Base-by-base conservation (phyloP, 2,797 vertebrate genomes). In the Hozukius guyotensis region DNA sequence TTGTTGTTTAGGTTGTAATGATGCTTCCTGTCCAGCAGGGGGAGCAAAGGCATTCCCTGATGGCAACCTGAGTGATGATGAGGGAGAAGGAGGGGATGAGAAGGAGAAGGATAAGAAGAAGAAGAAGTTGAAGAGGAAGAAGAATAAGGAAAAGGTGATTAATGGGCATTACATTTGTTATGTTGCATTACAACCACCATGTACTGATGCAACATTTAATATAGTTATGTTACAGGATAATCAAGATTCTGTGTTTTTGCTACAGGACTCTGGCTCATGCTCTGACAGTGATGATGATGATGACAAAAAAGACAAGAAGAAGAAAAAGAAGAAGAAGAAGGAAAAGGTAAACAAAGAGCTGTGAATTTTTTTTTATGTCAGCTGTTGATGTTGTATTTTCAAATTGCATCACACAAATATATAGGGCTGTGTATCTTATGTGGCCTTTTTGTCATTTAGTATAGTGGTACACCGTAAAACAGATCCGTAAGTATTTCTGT, bases 61-160 rank as follows among this genome's bases (percentile, higher is more conserved):
- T 3, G 12, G 20, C 0, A n/a, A 92, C 55, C 66, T 93, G 62
- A 94, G 90, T 9, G 90, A 94, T 55, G 91, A 93, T n/a, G 93
- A 94, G 82, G 82, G 88, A 64, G 92, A 93, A n/a, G 88, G 74
- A 69, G 73, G 12, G 9, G 12, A 73, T 11, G 73, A 82, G 12
- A 34, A 67, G 22, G 61, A 88, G 0, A 73, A 87, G 42, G 66
- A 90, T 22, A 86, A 90, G 64, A 31, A 32, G 32, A 87, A 92
- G 80, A 80, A 80, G 71, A 88, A 86, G 61, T 2, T 59, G 63
- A 87, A 87, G 71, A 82, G 78, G 55, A 83, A 78, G 63, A 78
- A 70, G 32, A 87, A 84, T 63, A 84, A 89, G 75, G 76, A 90
- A 57, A 86, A 89, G 87, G 91, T 92, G 29, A 68, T 4, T 1